Base-by-base conservation (phyloP, 2,113 vertebrate genomes). In the Galeopterus variegatus region DNA sequence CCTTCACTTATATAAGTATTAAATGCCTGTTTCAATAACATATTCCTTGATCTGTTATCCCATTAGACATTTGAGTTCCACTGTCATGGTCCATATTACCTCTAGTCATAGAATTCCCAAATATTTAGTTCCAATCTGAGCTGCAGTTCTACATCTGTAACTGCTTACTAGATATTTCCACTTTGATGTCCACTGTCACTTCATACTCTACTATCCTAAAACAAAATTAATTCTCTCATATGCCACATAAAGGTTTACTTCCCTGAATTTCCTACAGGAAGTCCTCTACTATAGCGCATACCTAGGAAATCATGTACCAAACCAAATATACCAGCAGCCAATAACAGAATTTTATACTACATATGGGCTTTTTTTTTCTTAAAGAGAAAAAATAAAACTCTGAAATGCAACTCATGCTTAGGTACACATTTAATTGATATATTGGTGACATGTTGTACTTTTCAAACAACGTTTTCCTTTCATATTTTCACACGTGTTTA, bases 201-300 rank as follows among this genome's bases (percentile, higher is more conserved):
- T 93, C 23, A 88, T 62, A 75, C 31, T 93, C 5, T 48, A 19
- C 12, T 92, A 82, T 92, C 92, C 48, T 86, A 96, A 88, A 77
- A 73, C 6, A 65, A 88, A 56, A n/a, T 23, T 14, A 54, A 31
- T 48, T 88, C 60, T 64, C 33, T 65, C 3, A 36, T 64, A 90
- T 77, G 4, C 1, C 4, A 80, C 72, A 89, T 41, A 10, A 24
- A 28, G 6, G 9, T 36, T 95, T 80, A 65, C 24, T 33, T n/a
- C 58, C 8, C 23, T 65, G 17, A 89, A 81, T 96, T 93, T 81
- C 11, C 9, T 77, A 36, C 3, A 56, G 13, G 17, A 28, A 75
- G 14, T 50, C 6, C 21, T 75, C 62, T 62, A 60, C 19, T 83
- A 1, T 48, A 94, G 83, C 19, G 8, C 3, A 83, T 14, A 62